Base-by-base conservation (phyloP, 2,797 vertebrate genomes). In the Xerus rutilus region DNA sequence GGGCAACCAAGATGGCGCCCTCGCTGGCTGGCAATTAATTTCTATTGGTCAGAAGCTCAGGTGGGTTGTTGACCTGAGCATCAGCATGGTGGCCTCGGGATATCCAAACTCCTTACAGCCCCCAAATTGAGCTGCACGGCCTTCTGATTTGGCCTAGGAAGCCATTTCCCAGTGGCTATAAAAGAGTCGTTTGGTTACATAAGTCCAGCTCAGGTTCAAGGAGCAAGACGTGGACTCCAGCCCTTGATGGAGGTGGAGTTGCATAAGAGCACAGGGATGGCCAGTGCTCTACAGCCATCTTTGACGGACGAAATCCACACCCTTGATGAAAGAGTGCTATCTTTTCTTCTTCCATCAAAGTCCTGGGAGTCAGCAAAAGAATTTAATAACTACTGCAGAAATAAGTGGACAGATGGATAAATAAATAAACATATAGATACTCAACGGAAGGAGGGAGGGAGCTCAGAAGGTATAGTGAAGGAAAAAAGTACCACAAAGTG, bases 1-100 rank as follows among this genome's bases (percentile, higher is more conserved):
- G 49, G 28, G 18, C 25, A 21, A 12, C 83, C 52, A 30, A 45
- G 69, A 39, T 1, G 67, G 81, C 0, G 0, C 9, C 5, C 2
- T 10, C n/a, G 1, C 6, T 0, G 0, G 0, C n/a, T 21, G 32
- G 17, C 2, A 3, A 11, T 57, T 17, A 6, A 74, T 2, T 3
- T 0, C 59, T 25, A 10, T 62, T 2, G 1, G 4, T 39, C 1
- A 28, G 12, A 7, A 86, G 59, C 45, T 70, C 65, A 10, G 21
- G 47, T 13, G 11, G 25, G 28, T 15, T 9, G 28, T 30, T 2
- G 1, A 4, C 25, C 3, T 25, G 11, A 57, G 15, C 0, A 7
- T 1, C 4, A 9, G 17, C 70, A 10, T 0, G 5, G 32, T 0
- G 0, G 43, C 45, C 25, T 81, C 28, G 6, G 59, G 13, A 25